Conservation (phyloP, 2,888 invertebrate genomes). For the Vesta saturnalis region DNA sequence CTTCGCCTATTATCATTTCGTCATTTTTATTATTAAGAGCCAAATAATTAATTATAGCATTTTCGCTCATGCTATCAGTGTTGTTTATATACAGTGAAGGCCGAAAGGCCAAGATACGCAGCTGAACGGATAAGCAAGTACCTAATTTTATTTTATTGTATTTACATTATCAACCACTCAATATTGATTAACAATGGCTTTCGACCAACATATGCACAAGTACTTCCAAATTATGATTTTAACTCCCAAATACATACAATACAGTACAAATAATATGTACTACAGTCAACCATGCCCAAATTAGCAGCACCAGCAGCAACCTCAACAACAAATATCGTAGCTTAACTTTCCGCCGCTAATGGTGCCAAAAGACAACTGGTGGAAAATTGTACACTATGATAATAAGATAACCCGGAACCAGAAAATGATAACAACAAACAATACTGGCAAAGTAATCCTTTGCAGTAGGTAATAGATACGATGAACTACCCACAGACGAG, state of each 20-base stretch:
- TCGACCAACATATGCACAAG: constrained; percentile 12
- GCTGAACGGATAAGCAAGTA: constrained; percentile 10
- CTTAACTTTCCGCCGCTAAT: background rate
- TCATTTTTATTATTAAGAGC: no score
- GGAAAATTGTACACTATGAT: background rate
- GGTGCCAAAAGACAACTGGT: background rate
- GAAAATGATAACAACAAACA: background rate
- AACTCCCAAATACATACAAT: constrained; percentile 9
- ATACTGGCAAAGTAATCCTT: background rate
- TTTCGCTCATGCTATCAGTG: constrained; percentile 7
- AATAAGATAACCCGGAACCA: background rate
- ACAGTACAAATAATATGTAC: background rate
- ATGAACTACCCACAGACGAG: background rate
- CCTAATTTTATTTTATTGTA: constrained; percentile 8
- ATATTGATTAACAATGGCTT: constrained; percentile 12
- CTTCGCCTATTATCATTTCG: no score
- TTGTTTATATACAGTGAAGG: constrained; percentile 5
- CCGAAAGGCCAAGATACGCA: constrained; percentile 10
- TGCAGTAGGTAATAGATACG: background rate
- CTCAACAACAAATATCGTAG: background rate
- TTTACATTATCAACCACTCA: constrained; percentile 4
- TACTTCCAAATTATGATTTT: background rate
- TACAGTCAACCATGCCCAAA: background rate
- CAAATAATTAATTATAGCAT: no score
- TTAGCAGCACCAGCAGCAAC: background rate